Conservation (phyloP, 2,113 vertebrate species). For the Cromileptes altivelis region DNA sequence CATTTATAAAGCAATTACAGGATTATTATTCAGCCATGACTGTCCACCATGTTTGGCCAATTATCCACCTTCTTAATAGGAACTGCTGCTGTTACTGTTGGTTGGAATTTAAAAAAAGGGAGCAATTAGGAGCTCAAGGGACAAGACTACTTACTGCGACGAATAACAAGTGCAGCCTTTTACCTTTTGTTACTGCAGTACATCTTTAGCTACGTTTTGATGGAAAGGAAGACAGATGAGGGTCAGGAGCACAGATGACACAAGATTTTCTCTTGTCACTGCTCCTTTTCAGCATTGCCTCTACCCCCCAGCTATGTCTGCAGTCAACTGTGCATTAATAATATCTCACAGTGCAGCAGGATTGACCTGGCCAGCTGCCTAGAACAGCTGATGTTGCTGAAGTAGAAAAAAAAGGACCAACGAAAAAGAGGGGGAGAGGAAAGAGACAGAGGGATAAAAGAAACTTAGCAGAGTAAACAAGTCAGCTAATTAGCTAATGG, state of each 20-base stretch:
- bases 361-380: conserved; percentile 68
- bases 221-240: background rate
- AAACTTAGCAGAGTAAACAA: conserved; percentile 21
- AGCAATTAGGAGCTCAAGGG: conserved; percentile 27
- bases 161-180: conserved; percentile 8
- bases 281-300: conserved; percentile 26
- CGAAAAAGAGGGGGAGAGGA: background rate
- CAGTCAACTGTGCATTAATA: conserved; percentile 72
- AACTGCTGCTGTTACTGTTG: conserved; percentile 1
- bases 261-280: conserved; percentile 22
- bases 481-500: conserved; percentile 72
- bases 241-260: conserved; percentile 9
- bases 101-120: background rate
- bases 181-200: background rate
- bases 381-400: conserved; percentile 61
- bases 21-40: conserved; percentile 27
- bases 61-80: conserved; percentile 9
- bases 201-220: background rate
- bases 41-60: conserved; percentile 13
- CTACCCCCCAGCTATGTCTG: conserved; percentile 39
- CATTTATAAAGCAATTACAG: conserved; percentile 6
- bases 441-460: conserved; percentile 10
- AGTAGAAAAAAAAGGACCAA: conserved; percentile 9
- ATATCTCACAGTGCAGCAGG: conserved; percentile 63
- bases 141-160: background rate